Conservation (phyloP, 2,113 vertebrate species). For the Tetrax tetrax region DNA sequence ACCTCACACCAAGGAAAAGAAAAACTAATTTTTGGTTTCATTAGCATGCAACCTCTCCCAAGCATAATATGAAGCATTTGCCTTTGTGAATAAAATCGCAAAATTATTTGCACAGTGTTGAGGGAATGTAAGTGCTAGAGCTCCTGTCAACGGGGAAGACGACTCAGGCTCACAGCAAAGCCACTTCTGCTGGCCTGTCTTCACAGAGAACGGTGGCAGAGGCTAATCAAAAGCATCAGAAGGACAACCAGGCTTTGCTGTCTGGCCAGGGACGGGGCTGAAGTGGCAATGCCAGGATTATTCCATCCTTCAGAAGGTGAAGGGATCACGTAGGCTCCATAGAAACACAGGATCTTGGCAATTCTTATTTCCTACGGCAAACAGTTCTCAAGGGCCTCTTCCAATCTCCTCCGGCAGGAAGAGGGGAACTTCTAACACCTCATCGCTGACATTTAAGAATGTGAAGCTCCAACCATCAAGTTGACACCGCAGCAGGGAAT, state of each 20-base stretch:
- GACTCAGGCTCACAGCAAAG: not conserved
- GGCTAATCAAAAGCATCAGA: fast-evolving
- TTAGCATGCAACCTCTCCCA: not conserved
- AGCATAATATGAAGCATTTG: not conserved
- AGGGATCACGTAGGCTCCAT: not conserved
- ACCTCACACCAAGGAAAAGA: not conserved
- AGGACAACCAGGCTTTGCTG: not conserved
- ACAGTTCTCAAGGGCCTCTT: constrained; percentile 34
- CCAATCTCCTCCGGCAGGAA: constrained; percentile 43
- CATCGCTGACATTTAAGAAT: constrained; percentile 38
- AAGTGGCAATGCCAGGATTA: not conserved
- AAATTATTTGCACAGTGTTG: not conserved
- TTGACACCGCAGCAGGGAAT: not conserved
- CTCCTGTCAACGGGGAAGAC: not conserved
- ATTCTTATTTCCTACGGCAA: not conserved
- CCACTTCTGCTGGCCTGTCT: not conserved
- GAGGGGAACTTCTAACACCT: constrained; percentile 34
- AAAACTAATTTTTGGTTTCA: not conserved
- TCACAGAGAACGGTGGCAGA: fast-evolving
- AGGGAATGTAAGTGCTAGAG: not conserved
- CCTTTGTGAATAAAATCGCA: not conserved
- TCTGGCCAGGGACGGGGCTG: not conserved
- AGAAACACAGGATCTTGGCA: not conserved
- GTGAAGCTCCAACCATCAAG: constrained; percentile 7
- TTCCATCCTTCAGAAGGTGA: not conserved